Percentiles rank a stretch among this genome's conserved stretches.
Evolutionary conservation across 2,113 vertebrate species (phyloP).

Genomic region (Neotragus moschatus): DNA sequence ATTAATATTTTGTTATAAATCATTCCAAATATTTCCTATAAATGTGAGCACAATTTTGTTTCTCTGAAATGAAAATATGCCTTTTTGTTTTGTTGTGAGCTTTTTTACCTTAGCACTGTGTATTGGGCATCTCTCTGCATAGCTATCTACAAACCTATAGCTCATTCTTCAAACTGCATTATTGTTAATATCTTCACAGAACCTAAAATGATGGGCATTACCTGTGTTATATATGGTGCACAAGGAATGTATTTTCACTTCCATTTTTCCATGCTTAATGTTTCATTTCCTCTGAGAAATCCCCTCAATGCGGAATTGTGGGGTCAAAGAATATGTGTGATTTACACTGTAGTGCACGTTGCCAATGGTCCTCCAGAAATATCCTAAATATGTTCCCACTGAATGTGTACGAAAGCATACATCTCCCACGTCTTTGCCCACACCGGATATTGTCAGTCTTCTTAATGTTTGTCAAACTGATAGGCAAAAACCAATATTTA

Average conservation of each 20-base stretch:
- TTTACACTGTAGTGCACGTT: not conserved
- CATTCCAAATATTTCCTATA: not conserved
- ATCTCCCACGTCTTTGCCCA: not conserved
- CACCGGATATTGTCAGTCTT: not conserved
- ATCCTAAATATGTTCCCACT: not conserved
- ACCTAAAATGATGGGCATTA: not conserved
- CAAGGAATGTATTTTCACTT: not conserved
- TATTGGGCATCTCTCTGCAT: not conserved
- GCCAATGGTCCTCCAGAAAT: not conserved
- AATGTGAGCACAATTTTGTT: not conserved
- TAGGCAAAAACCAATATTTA: not conserved
- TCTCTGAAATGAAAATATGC: not conserved
- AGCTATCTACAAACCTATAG: not conserved
- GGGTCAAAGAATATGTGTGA: not conserved
- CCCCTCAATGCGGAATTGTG: not conserved
- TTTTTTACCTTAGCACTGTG: not conserved
- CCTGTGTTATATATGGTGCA: not conserved
- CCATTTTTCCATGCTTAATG: not conserved
- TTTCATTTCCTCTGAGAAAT: not conserved
- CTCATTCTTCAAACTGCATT: not conserved
- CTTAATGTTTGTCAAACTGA: not conserved
- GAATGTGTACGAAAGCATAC: not conserved
- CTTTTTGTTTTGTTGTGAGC: not conserved
- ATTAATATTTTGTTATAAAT: not conserved
- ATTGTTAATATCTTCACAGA: not conserved